Evolutionary conservation across 2,113 vertebrate species (phyloP).

Genomic region (Tenebrosternarchus preto): DNA sequence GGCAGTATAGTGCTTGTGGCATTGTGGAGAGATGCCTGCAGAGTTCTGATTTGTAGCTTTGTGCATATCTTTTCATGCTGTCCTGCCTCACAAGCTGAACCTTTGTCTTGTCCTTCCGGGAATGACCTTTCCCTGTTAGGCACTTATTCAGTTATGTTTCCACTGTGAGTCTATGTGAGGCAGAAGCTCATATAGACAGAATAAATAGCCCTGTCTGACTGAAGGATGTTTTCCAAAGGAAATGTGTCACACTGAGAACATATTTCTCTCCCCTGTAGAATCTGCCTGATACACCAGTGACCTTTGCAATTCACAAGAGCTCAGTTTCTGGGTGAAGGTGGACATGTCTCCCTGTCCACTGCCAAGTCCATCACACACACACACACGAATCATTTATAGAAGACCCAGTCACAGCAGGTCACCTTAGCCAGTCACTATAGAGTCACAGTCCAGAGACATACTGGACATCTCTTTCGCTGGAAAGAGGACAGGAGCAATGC

Average conservation of each 20-base stretch:
- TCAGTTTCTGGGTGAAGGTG: slow-evolving; percentile 11
- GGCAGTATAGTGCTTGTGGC: neutral
- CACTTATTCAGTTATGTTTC: slow-evolving; percentile 30
- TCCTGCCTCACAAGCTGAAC: slow-evolving; percentile 6
- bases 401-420: too few relatives aligned
- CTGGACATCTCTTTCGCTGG: too few relatives aligned
- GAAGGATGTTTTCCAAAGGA: slow-evolving; percentile 45
- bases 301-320: slow-evolving; percentile 51
- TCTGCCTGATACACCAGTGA: slow-evolving; percentile 39
- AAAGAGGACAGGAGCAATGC: too few relatives aligned
- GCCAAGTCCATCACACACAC: slow-evolving; percentile 42
- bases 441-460: too few relatives aligned
- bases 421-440: too few relatives aligned
- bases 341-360: slow-evolving; percentile 6
- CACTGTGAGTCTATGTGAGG: slow-evolving; percentile 19
- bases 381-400: slow-evolving; percentile 22
- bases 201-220: slow-evolving; percentile 39
- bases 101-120: slow-evolving; percentile 24
- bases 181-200: slow-evolving; percentile 15
- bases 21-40: slow-evolving; percentile 23
- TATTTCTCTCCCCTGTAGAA: slow-evolving; percentile 48
- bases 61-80: slow-evolving; percentile 22
- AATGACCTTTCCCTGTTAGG: slow-evolving; percentile 28
- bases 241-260: slow-evolving; percentile 48
- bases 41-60: slow-evolving; percentile 24